phyloP scores from a whole-genome alignment of 2,888 invertebrate genomes.

The Acheta domesticus region DNA sequence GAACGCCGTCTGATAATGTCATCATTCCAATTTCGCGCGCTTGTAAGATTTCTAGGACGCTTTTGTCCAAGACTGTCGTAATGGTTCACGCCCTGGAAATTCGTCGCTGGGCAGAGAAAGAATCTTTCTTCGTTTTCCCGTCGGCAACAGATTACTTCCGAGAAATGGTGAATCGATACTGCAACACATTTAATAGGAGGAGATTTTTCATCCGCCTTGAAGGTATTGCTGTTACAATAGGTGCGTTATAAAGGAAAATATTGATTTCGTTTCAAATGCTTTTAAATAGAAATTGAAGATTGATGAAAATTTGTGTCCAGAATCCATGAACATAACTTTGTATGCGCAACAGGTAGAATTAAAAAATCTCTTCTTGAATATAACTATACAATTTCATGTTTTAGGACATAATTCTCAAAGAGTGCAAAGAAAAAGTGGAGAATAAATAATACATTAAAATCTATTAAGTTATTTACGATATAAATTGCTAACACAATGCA shows the following conservation, averaged over 20 bases:
- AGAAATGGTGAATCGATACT: constrained; percentile 18
- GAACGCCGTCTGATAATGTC: neutral
- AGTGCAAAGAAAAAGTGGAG: no score
- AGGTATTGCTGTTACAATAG: neutral
- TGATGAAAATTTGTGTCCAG: no score
- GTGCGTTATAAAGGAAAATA: neutral
- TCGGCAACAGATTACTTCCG: neutral
- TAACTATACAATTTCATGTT: neutral
- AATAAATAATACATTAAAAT: no score
- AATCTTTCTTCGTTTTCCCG: neutral
- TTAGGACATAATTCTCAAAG: no score
- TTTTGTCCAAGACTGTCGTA: neutral
- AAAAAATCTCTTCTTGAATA: neutral
- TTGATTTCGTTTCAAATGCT: no score
- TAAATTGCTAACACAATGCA: no score
- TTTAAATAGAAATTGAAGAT: no score
- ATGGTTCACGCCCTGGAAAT: neutral
- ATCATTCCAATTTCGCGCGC: neutral
- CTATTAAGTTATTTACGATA: no score
- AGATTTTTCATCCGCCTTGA: neutral
- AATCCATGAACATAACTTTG: no score
- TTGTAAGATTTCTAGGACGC: neutral
- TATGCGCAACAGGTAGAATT: neutral
- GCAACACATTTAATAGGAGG: neutral
- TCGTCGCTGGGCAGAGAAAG: neutral